Evolutionary conservation across 2,888 invertebrate species (phyloP).

Genomic region (Limenitis camilla): DNA sequence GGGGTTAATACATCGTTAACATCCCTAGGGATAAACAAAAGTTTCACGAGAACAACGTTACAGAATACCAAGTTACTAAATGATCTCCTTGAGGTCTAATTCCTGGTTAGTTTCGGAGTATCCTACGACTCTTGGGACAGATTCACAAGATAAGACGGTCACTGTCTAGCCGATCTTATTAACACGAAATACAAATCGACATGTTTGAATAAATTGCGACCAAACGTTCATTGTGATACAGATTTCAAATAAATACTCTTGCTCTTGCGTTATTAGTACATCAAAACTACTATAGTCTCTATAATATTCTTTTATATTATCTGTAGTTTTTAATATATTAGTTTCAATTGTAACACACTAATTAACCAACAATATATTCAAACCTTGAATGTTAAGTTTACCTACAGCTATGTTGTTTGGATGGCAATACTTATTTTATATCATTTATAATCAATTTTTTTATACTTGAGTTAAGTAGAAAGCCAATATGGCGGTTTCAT

Average conservation of each 20-base stretch:
- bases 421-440: too few relatives aligned
- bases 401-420: too few relatives aligned
- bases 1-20: constrained; percentile 11
- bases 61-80: constrained; percentile 16
- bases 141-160: constrained; percentile 17
- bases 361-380: neutral
- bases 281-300: too few relatives aligned
- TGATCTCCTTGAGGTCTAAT: constrained; percentile 20
- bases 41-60: constrained; percentile 11
- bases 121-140: constrained; percentile 18
- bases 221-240: neutral
- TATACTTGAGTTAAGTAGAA: too few relatives aligned
- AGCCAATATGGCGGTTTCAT: too few relatives aligned
- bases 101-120: constrained; percentile 19
- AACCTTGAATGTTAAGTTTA: too few relatives aligned
- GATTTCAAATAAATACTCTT: too few relatives aligned
- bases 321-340: too few relatives aligned
- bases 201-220: constrained; percentile 15
- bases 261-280: too few relatives aligned
- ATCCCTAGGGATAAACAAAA: constrained; percentile 8
- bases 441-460: too few relatives aligned
- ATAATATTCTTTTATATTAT: too few relatives aligned
- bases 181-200: constrained; percentile 23
- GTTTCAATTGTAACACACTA: neutral
- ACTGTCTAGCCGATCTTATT: constrained; percentile 24